These are phyloP conservation scores for Rhyacophila evoluta DNA, from an alignment of 2,888 invertebrate species.

Conservation along the genomic window DNA sequence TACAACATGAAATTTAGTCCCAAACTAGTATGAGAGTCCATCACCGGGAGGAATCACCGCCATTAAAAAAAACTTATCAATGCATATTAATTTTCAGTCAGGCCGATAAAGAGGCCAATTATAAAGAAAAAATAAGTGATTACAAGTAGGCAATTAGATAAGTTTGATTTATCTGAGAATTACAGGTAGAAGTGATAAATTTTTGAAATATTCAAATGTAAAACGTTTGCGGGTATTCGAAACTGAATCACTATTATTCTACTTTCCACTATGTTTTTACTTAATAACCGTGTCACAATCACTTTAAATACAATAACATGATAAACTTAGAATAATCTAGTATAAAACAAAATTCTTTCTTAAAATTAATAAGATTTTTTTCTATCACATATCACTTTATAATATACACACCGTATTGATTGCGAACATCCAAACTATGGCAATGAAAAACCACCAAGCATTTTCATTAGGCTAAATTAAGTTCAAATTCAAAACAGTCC, in stretches of 20 bases:
- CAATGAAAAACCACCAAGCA: constrained; percentile 1
- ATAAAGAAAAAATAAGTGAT: too few relatives aligned
- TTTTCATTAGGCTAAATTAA: too few relatives aligned
- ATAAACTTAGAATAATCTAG: background rate
- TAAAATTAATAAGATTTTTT: constrained; percentile 17
- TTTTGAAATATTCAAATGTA: background rate
- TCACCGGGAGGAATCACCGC: too few relatives aligned
- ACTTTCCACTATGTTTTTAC: background rate
- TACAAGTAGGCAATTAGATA: too few relatives aligned
- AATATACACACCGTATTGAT: constrained; percentile 9
- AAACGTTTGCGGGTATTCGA: background rate
- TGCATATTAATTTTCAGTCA: too few relatives aligned
- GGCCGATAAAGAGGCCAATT: too few relatives aligned
- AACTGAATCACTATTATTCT: background rate
- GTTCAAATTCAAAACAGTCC: too few relatives aligned
- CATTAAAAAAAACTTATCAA: too few relatives aligned
- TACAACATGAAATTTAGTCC: too few relatives aligned
- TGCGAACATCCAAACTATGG: background rate
- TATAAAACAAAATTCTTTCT: background rate
- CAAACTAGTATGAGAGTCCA: too few relatives aligned
- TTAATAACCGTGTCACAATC: background rate
- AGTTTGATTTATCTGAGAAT: too few relatives aligned
- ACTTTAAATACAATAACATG: background rate
- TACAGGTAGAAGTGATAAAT: too few relatives aligned
- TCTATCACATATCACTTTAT: constrained; percentile 23